Percentiles rank a stretch among this genome's conserved stretches.
phyloP scores from a whole-genome alignment of 2,797 vertebrate species.

The Florisuga fusca region DNA sequence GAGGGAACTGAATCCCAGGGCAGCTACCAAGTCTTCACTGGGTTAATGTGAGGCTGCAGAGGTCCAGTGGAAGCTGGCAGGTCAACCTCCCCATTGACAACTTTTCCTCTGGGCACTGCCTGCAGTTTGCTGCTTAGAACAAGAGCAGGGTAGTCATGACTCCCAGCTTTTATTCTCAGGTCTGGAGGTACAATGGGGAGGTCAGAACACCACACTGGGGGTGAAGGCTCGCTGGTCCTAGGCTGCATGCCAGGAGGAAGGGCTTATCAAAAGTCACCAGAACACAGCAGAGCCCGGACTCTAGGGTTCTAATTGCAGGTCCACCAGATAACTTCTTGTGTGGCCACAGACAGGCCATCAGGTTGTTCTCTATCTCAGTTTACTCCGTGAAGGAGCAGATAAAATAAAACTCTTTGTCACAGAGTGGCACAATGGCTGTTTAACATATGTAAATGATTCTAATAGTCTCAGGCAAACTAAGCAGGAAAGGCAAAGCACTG shows the following conservation, averaged over 20 bases:
- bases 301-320: neutral
- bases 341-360: neutral
- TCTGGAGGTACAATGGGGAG: neutral
- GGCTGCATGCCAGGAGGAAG: neutral
- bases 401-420: constrained; percentile 39
- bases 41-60: neutral
- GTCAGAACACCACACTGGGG: neutral
- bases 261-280: neutral
- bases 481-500: neutral
- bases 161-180: neutral
- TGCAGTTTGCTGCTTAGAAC: neutral
- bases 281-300: neutral
- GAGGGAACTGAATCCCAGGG: neutral
- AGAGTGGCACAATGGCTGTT: constrained; percentile 35
- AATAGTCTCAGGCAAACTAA: neutral
- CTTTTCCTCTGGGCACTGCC: neutral
- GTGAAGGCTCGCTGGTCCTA: neutral
- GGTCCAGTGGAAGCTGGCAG: neutral
- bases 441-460: constrained; percentile 45
- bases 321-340: constrained; percentile 26
- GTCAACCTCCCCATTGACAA: neutral
- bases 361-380: neutral
- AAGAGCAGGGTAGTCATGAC: neutral
- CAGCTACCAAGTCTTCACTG: neutral
- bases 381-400: neutral